Evolutionary conservation across 2,888 invertebrate species (phyloP), one percentile per base, ranked within the genome.

Genomic region (Apodemia mormo): DNA sequence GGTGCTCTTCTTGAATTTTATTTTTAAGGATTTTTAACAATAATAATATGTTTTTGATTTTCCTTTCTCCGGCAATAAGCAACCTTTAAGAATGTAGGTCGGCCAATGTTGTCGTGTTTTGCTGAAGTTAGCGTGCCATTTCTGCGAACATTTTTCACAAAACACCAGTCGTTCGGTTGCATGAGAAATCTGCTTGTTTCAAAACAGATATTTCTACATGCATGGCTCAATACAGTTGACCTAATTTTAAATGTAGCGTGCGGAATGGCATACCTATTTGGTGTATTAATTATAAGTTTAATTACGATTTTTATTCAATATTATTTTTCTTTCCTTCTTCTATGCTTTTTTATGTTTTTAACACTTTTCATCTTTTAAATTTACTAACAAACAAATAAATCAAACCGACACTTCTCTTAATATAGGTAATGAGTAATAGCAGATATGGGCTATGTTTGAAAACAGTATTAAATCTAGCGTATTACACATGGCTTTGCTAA

Each of bases 121-220:
- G 70, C 68, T 70, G 75, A 76, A 87, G 84, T 91, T 91, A 87
- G 89, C 89, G 86, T 87, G 89, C 74, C 77, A 75, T 81, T 81
- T 81, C 79, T 76, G 74, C 75, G 75, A 78, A 80, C 83, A 84
- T 89, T 88, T 89, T 85, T 86, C 85, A 85, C 81, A 82, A 84
- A 85, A 81, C 80, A 80, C 79, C 81, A 80, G 84, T 83, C 81
- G 81, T 64, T 37, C 77, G 80, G 75, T 80, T 79, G 86, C 88
- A 86, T 88, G 87, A 83, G 80, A 84, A 86, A 87, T 84, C 79
- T 81, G 80, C 81, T 78, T 80, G 79, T 81, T 85, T 82, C 79
- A 79, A 80, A 79, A 79, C 79, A 83, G 79, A 85, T 83, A 83
- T 86, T 86, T 83, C 79, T 79, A 78, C 81, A 82, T 82, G 81